Conservation (phyloP, 2,113 vertebrate species). For the Python bivittatus region DNA sequence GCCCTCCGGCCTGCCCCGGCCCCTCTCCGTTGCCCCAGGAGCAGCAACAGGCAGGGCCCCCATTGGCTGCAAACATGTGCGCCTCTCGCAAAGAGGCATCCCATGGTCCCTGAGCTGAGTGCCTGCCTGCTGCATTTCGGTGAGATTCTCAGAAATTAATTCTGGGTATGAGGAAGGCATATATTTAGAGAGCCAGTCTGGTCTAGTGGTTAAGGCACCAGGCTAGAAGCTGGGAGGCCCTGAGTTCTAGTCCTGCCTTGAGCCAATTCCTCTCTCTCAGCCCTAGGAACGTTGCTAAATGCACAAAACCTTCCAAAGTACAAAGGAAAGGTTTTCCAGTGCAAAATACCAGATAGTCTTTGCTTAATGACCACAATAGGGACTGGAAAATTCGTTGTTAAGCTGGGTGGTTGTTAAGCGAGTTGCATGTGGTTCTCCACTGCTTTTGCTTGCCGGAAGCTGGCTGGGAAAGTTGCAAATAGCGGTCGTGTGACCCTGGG, state of each 20-base stretch:
- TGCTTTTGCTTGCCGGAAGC: no score
- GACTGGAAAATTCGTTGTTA: no score
- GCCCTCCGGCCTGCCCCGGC: background rate
- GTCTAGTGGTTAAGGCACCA: background rate
- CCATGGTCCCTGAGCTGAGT: fast-evolving
- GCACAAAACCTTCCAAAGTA: background rate
- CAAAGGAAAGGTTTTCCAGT: background rate
- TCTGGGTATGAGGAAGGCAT: background rate
- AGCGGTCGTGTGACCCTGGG: no score
- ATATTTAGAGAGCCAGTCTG: background rate
- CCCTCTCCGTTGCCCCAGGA: background rate
- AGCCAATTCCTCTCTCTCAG: no score
- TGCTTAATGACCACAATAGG: no score
- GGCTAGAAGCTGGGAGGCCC: background rate
- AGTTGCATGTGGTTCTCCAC: no score
- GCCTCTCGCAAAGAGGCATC: background rate
- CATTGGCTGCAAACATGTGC: background rate
- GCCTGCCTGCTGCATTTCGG: no score
- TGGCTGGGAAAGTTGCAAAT: no score
- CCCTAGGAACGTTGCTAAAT: background rate
- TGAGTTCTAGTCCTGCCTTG: background rate
- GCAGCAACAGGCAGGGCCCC: background rate
- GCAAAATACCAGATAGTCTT: no score
- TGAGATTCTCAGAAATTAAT: background rate
- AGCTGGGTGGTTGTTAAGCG: no score